Conservation (phyloP, 2,113 vertebrate genomes). For the Speoplatyrhinus poulsoni region DNA sequence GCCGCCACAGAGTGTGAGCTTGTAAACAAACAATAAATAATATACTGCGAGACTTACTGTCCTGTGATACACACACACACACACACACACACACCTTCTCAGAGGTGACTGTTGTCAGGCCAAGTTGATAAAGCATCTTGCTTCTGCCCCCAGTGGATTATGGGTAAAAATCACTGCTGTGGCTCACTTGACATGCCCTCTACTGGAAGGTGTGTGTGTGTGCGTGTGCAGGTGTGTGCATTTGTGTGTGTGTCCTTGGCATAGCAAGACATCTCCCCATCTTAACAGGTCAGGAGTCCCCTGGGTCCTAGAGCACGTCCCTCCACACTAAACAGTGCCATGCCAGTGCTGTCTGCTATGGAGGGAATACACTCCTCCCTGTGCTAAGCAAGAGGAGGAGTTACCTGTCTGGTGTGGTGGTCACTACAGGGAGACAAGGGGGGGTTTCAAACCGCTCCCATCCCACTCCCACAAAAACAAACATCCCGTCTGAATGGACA, state of each 20-base stretch:
- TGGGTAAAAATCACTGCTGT: conserved; percentile 51
- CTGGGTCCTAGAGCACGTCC: conserved; percentile 28
- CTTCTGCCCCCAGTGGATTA: conserved; percentile 33
- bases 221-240: conserved; percentile 16
- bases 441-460: too few species aligned
- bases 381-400: not conserved
- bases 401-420: too few species aligned
- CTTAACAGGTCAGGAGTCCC: conserved; percentile 41
- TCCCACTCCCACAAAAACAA: too few species aligned
- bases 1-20: too few species aligned
- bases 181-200: conserved; percentile 22
- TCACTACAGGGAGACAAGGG: too few species aligned
- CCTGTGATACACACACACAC: conserved; percentile 4
- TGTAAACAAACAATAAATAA: too few species aligned
- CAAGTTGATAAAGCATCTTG: conserved; percentile 47
- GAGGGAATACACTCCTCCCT: too few species aligned
- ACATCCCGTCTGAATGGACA: too few species aligned
- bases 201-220: conserved; percentile 22
- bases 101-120: conserved; percentile 37
- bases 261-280: conserved; percentile 28
- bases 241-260: conserved; percentile 47
- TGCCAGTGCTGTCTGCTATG: conserved; percentile 42
- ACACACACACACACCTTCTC: conserved; percentile 5
- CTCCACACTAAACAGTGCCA: conserved; percentile 44
- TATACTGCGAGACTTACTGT: not conserved